Conservation (phyloP, 2,113 vertebrate genomes). For the Ondatra zibethicus region DNA sequence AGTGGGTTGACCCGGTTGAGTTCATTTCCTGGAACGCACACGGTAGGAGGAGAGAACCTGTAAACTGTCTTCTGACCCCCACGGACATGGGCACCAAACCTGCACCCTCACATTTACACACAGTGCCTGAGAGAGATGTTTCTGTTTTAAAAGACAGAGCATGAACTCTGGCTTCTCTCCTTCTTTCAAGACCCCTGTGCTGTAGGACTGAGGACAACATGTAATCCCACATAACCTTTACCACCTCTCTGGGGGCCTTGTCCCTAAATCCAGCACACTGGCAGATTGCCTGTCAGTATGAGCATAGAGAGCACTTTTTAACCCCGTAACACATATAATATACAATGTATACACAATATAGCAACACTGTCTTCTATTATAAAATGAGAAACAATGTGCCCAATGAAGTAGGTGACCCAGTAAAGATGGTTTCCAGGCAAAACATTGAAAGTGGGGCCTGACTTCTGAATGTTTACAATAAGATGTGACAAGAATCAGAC, state of each 20-base stretch:
- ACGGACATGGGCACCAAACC: neutral
- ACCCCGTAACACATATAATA: neutral
- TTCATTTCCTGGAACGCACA: neutral
- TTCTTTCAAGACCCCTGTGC: neutral
- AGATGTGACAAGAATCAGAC: slow-evolving; percentile 9
- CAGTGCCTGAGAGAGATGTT: neutral
- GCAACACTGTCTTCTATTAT: neutral
- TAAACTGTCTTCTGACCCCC: neutral
- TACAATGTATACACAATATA: neutral
- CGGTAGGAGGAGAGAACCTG: neutral
- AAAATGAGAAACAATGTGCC: neutral
- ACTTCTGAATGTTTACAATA: neutral
- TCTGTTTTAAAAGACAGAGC: neutral
- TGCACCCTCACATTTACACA: neutral
- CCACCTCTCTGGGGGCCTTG: neutral
- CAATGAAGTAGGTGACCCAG: neutral
- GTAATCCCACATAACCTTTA: neutral
- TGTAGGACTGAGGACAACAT: neutral
- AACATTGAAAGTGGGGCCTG: neutral
- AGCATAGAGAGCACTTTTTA: neutral
- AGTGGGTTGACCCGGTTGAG: neutral
- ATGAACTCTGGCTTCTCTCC: neutral
- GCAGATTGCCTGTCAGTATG: neutral
- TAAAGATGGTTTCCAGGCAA: neutral
- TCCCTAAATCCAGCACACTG: neutral